These are phyloP conservation scores for Steatocranus sp. DNA, from an alignment of 2,797 vertebrate species.

Conservation along the genomic window DNA sequence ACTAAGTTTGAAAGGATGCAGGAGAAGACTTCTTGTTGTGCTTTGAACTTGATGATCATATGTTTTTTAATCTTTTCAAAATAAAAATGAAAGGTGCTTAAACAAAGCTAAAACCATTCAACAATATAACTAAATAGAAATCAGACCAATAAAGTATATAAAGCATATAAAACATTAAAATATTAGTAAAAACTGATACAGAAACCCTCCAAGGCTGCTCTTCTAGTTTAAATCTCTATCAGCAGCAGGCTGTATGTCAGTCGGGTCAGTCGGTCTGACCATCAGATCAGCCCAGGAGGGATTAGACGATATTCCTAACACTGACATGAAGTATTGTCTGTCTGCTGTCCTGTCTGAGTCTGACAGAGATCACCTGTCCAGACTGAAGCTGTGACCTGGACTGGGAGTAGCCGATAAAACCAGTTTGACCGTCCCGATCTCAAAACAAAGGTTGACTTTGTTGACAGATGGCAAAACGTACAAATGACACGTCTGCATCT, in stretches of 20 bases:
- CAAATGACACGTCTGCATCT: background rate
- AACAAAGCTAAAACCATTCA: background rate
- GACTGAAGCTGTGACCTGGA: constrained; percentile 9
- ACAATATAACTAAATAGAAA: background rate
- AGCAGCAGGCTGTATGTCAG: background rate
- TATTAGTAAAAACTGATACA: background rate
- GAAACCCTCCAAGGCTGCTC: background rate
- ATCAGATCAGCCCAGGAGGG: constrained; percentile 36
- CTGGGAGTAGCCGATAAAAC: background rate
- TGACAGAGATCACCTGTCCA: constrained; percentile 6
- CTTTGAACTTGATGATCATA: background rate
- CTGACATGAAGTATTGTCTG: background rate
- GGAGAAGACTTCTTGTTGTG: background rate
- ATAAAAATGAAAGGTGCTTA: background rate
- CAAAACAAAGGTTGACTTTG: background rate
- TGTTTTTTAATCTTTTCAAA: background rate
- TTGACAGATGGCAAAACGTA: background rate
- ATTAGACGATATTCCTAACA: constrained; percentile 51
- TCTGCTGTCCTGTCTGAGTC: constrained; percentile 19
- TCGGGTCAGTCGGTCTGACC: background rate
- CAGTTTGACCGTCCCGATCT: background rate
- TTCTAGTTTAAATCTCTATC: background rate
- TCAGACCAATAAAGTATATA: background rate
- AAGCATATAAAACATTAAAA: background rate
- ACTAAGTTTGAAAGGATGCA: background rate